These are phyloP conservation scores for Orthosia gracilis DNA, from an alignment of 2,888 invertebrate species.

Conservation along the genomic window DNA sequence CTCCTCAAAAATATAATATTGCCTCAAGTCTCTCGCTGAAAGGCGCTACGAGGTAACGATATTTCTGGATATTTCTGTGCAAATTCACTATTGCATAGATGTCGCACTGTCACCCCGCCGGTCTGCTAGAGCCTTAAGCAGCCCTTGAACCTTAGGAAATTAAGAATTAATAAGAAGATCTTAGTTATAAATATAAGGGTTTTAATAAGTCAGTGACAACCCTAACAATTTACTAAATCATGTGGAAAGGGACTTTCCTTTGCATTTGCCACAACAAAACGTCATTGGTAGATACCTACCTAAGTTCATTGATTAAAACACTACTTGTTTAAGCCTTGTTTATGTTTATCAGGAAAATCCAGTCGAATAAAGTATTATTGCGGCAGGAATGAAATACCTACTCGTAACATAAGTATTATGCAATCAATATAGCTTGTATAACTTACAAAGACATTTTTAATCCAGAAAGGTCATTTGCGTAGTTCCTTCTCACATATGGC, in stretches of 20 bases:
- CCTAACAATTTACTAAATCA: conserved; percentile 5
- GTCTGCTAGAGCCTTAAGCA: not conserved
- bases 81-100: not conserved
- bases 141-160: not conserved
- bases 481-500: too few species aligned
- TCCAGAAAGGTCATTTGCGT: too few species aligned
- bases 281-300: not conserved
- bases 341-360: too few species aligned
- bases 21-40: not conserved
- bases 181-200: not conserved
- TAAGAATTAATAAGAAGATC: not conserved
- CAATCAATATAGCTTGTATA: too few species aligned
- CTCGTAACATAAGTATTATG: too few species aligned
- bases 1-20: not conserved
- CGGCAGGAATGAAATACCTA: too few species aligned
- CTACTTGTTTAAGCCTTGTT: too few species aligned
- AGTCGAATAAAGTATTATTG: too few species aligned
- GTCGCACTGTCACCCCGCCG: not conserved
- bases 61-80: not conserved
- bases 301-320: not conserved
- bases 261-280: not conserved
- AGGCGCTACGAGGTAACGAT: too few species aligned
- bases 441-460: too few species aligned
- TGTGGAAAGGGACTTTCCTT: conserved; percentile 27
- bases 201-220: conserved; percentile 26